A percentile compares a stretch with the other conserved stretches of the same genome.
These are phyloP conservation scores for Leucophenga montana DNA, from an alignment of 2,888 invertebrate species.

Conservation along the genomic window DNA sequence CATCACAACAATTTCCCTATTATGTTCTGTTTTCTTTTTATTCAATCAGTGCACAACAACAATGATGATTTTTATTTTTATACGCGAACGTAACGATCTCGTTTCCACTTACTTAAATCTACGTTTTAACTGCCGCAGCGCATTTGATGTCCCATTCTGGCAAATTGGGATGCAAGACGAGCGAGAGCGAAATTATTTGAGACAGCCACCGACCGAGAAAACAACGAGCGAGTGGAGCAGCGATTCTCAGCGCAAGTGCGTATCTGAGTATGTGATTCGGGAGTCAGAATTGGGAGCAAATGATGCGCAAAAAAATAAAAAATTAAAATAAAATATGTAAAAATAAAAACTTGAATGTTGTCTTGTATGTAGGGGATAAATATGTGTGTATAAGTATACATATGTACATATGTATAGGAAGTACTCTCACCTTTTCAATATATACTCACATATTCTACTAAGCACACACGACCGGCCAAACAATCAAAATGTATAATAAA, in stretches of 20 bases:
- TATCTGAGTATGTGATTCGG: not conserved
- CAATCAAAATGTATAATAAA: not conserved
- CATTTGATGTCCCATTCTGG: constrained; percentile 74
- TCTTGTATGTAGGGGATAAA: no score
- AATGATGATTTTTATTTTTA: constrained; percentile 73
- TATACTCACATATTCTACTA: no score
- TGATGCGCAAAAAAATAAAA: constrained; percentile 12
- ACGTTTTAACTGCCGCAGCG: constrained; percentile 71
- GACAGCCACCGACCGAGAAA: constrained; percentile 33
- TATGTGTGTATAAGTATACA: no score
- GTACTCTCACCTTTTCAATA: no score
- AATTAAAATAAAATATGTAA: not conserved
- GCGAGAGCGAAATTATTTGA: constrained; percentile 6
- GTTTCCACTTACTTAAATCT: constrained; percentile 75
- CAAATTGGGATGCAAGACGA: constrained; percentile 47
- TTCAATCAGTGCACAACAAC: constrained; percentile 73
- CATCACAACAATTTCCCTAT: constrained; percentile 32
- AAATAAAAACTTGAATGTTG: no score
- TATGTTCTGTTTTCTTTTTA: constrained; percentile 42
- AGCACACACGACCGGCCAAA: not conserved
- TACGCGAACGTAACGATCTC: constrained; percentile 73
- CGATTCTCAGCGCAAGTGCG: constrained; percentile 33
- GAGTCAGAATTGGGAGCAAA: not conserved
- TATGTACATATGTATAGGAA: no score
- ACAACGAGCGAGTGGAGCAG: constrained; percentile 58